Base-by-base conservation (phyloP, 2,113 vertebrate genomes). In the Cyanoliseus patagonus region DNA sequence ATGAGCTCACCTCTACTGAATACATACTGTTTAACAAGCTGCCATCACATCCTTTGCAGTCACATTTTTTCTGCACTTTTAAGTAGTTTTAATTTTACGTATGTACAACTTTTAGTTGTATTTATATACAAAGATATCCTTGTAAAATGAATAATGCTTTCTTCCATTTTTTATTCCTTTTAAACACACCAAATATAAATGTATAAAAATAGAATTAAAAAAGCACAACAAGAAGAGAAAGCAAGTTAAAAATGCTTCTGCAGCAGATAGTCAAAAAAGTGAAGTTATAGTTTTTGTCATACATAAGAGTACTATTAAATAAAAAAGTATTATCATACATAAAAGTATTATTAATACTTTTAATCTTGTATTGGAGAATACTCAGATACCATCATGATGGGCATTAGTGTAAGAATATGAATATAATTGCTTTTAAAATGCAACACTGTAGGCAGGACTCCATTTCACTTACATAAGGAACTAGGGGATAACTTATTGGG, bases 161-260 rank as follows among this genome's bases (percentile, higher is more conserved):
- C 42, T 83, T 94, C 92, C 93, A 83, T 94, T 95, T 91, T 94
- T 94, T 84, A 73, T 90, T 88, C 72, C 64, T 92, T 83, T 90
- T 95, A 93, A 42, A 93, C 62, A 39, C 30, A 47, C 84, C 94
- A 97, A 96, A 87, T 93, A 62, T 86, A 84, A 89, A 80, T 83
- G 44, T 61, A 33, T 25, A 53, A 52, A 79, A 88, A 42, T 46
- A 67, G 84, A 91, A 64, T 42, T n/a, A 62, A 79, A 96, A 95
- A 94, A 51, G 19, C 39, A 44, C 61, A 61, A 88, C 28, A 23
- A 88, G 30, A 91, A 85, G 59, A 70, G 41, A 89, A 76, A 85
- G 37, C 10, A 17, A 83, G 53, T 79, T 88, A 88, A 92, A 96
- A 94, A 77, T 91, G 87, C 11, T 85, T 84, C 18, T 69, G 37